These are phyloP conservation scores for Beroe ovata DNA, from an alignment of 37 sponge, comb jelly and placozoan species.

Conservation along the genomic window DNA sequence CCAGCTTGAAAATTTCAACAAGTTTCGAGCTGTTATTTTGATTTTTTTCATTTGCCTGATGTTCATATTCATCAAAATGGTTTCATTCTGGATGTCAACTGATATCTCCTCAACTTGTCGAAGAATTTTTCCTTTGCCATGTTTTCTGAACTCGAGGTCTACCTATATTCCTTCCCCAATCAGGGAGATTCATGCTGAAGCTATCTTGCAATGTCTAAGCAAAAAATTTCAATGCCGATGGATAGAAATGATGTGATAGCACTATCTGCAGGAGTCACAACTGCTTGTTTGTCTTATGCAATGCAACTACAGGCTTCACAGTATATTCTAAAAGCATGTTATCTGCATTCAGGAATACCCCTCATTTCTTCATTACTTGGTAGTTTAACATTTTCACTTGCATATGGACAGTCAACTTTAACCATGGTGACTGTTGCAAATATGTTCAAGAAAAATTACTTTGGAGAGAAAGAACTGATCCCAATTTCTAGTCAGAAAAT, in stretches of 20 bases:
- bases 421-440: background rate
- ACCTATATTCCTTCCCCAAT: too few relatives aligned
- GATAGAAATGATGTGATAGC: background rate
- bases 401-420: background rate
- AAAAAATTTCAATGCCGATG: background rate
- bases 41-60: too few relatives aligned
- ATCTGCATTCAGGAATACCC: background rate
- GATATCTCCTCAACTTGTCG: too few relatives aligned
- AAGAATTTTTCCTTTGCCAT: too few relatives aligned
- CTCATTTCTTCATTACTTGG: slow-evolving; percentile 28
- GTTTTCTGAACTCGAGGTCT: too few relatives aligned
- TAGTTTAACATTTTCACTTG: background rate
- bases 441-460: background rate
- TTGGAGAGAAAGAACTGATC: background rate
- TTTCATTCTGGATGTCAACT: too few relatives aligned
- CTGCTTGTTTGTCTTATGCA: background rate
- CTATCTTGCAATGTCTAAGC: background rate
- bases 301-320: background rate
- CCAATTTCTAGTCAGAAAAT: background rate
- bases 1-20: too few relatives aligned
- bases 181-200: too few relatives aligned
- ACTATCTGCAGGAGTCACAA: background rate
- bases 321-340: background rate
- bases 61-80: too few relatives aligned
- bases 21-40: too few relatives aligned